Evolutionary conservation across 2,888 invertebrate species (phyloP).

Genomic region (Sycophila texana): DNA sequence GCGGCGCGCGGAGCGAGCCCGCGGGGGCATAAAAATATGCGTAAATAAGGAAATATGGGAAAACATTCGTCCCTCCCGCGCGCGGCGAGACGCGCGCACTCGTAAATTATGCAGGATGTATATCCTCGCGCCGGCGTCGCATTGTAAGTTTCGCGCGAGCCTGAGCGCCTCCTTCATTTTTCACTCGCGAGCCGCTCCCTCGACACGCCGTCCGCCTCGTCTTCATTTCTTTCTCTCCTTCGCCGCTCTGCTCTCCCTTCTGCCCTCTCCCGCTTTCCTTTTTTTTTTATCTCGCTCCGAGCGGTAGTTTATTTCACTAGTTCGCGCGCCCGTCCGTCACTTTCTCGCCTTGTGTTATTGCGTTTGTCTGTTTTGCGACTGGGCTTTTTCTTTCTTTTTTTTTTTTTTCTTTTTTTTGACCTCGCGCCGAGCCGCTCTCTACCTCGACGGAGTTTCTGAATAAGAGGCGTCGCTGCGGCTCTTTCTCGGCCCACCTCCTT

Average conservation of each 20-base stretch:
- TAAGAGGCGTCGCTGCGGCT: too few relatives aligned
- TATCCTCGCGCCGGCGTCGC: constrained; percentile 46
- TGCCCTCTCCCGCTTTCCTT: too few relatives aligned
- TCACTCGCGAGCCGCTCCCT: neutral
- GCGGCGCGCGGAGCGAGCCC: neutral
- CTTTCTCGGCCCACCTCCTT: too few relatives aligned
- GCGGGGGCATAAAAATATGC: constrained; percentile 47
- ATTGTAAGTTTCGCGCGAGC: neutral
- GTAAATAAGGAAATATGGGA: constrained; percentile 51
- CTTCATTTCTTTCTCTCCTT: too few relatives aligned
- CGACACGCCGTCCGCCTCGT: too few relatives aligned
- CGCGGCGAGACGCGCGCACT: constrained; percentile 28
- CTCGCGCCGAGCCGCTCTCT: too few relatives aligned
- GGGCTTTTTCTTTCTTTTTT: too few relatives aligned
- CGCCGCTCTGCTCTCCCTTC: too few relatives aligned
- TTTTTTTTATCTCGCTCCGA: neutral
- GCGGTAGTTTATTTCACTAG: constrained; percentile 19
- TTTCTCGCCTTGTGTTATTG: constrained; percentile 11
- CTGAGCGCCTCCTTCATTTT: constrained; percentile 19
- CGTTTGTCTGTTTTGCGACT: neutral
- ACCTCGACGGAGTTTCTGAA: too few relatives aligned
- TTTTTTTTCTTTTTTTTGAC: too few relatives aligned
- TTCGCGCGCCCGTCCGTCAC: constrained; percentile 14
- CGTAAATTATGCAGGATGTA: constrained; percentile 66
- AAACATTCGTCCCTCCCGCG: constrained; percentile 39